Evolutionary conservation across 2,888 invertebrate species (phyloP), one percentile per base, ranked within the genome.

Genomic region (Luperina testacea): DNA sequence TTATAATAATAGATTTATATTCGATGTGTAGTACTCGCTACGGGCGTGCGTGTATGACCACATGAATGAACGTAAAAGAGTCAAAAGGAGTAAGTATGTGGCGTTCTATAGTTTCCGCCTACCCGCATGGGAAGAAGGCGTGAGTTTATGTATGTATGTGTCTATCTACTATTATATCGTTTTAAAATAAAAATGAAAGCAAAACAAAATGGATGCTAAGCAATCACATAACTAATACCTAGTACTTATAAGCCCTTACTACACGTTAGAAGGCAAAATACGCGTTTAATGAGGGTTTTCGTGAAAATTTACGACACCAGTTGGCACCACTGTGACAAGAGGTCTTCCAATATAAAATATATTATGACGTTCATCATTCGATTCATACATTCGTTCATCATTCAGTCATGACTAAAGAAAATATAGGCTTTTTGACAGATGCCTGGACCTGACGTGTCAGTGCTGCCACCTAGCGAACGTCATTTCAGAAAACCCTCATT

Each of bases 161-260:
- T 4, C 2, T 24, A 57, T 57, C 8, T 57, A 57, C 38, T 7
- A 64, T 51, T 45, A 77, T 20, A 13, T 48, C 3, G 0, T 69
- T 24, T 68, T 57, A 38, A 2, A 45, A 45, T 11, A 17, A 45
- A 65, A 67, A 81, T 71, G 8, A 59, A 72, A 82, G 9, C n/a
- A 1, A 24, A 72, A 27, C 27, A 5, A 53, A 27, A 72, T 65
- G 13, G 13, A n/a, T 20, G n/a, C 13, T 59, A 59, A n/a, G 17
- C 51, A 68, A 61, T 15, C 51, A 80, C 53, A 71, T 65, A 64
- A 65, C 48, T 32, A 67, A 32, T 15, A 48, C 5, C 27, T n/a
- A 24, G 32, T n/a, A n/a, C 17, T 24, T 59, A 67, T 17, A 68
- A 61, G 48, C 32, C 73, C 45, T 69, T 73, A 63, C 65, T 63